A percentile compares a stretch with the other conserved stretches of the same genome.
phyloP scores from a whole-genome alignment of 2,888 invertebrate species.

The Caenorhabditis plicata region DNA sequence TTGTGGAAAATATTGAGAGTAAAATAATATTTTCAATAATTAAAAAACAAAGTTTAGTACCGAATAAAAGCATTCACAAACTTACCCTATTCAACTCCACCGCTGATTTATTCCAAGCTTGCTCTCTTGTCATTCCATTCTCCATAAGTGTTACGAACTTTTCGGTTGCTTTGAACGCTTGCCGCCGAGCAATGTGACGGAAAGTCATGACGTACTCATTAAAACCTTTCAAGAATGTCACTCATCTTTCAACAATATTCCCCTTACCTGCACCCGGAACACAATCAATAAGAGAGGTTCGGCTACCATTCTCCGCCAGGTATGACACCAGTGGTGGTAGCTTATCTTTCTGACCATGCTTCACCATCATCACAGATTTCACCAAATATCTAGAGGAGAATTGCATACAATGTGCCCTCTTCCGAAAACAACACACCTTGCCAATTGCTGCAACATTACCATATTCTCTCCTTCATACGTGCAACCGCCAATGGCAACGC shows the following conservation, averaged over 20 bases:
- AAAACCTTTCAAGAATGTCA: not conserved
- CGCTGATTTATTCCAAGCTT: slow-evolving; percentile 51
- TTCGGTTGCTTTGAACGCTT: slow-evolving; percentile 34
- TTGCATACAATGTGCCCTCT: too few relatives aligned
- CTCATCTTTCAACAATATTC: not conserved
- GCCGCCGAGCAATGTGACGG: slow-evolving; percentile 33
- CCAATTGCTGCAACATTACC: slow-evolving; percentile 85
- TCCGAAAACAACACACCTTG: too few relatives aligned
- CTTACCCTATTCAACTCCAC: slow-evolving; percentile 48
- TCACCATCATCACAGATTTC: slow-evolving; percentile 68
- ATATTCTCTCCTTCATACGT: slow-evolving; percentile 98
- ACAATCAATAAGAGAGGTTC: slow-evolving; percentile 25
- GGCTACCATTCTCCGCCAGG: slow-evolving; percentile 19
- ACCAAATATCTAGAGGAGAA: slow-evolving; percentile 79
- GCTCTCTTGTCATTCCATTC: slow-evolving; percentile 21
- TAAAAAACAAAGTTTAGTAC: too few relatives aligned
- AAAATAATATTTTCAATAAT: too few relatives aligned
- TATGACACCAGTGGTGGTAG: slow-evolving; percentile 38
- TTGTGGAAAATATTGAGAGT: too few relatives aligned
- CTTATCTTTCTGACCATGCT: slow-evolving; percentile 41
- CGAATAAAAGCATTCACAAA: too few relatives aligned
- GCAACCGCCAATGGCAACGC: slow-evolving; percentile 78
- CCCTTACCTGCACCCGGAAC: not conserved
- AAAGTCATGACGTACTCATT: slow-evolving; percentile 24
- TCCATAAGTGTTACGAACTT: slow-evolving; percentile 33